phyloP scores from a whole-genome alignment of 2,113 vertebrate species.

The Crypturellus undulatus region DNA sequence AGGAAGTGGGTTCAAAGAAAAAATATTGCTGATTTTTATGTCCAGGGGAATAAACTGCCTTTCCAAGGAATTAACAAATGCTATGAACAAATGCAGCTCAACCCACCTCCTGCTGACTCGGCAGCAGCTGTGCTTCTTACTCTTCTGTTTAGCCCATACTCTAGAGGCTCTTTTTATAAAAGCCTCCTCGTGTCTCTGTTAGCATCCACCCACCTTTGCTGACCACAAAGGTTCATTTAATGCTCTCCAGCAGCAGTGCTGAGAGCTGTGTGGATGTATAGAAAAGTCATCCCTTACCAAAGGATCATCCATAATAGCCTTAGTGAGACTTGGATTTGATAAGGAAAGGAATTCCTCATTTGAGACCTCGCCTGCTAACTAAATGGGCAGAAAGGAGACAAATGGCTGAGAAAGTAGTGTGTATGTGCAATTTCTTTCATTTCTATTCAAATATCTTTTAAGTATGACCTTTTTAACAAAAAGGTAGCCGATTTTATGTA shows the following conservation, averaged over 20 bases:
- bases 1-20: not conserved
- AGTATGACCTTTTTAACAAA: not conserved
- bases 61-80: not conserved
- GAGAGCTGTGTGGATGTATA: not conserved
- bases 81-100: not conserved
- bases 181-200: not conserved
- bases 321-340: not conserved
- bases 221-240: not conserved
- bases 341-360: not conserved
- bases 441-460: conserved; percentile 55
- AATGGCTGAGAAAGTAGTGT: not conserved
- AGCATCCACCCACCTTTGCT: not conserved
- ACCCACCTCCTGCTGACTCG: not conserved
- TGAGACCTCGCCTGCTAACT: conserved; percentile 1
- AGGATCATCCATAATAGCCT: not conserved
- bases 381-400: not conserved
- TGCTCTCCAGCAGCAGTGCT: not conserved
- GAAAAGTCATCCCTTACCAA: not conserved
- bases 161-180: not conserved
- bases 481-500: conserved; percentile 25
- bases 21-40: not conserved
- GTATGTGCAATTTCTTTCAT: conserved; percentile 18
- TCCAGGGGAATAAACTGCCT: not conserved
- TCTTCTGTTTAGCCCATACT: not conserved
- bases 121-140: not conserved